Evolutionary conservation across 2,888 invertebrate species (phyloP).

Genomic region (Drosophila engyochracea): DNA sequence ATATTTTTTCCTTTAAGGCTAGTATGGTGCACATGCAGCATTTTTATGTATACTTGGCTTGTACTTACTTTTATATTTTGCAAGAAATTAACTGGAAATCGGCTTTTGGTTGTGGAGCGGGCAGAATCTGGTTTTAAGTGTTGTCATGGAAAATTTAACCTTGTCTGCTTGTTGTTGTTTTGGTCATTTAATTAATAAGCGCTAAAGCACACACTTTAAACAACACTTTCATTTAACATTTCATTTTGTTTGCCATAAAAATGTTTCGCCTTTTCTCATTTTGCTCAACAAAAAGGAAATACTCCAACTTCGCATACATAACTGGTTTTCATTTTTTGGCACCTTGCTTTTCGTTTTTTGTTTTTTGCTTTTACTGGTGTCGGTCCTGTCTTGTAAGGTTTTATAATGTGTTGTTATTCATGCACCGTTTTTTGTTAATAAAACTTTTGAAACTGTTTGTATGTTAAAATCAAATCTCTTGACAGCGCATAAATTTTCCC

Average conservation of each 20-base stretch:
- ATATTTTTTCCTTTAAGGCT: slow-evolving; percentile 16
- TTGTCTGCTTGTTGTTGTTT: slow-evolving; percentile 42
- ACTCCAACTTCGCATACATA: slow-evolving; percentile 61
- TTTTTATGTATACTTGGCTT: slow-evolving; percentile 51
- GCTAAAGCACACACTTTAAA: slow-evolving; percentile 38
- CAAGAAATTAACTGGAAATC: slow-evolving; percentile 59
- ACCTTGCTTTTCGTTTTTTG: slow-evolving; percentile 36
- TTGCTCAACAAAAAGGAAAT: slow-evolving; percentile 68
- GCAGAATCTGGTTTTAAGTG: slow-evolving; percentile 23
- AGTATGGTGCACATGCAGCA: slow-evolving; percentile 40
- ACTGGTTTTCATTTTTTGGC: slow-evolving; percentile 61
- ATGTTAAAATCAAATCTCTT: slow-evolving; percentile 21
- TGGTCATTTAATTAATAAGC: slow-evolving; percentile 56
- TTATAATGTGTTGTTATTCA: slow-evolving; percentile 15
- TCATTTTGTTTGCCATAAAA: slow-evolving; percentile 55
- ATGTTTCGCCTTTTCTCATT: slow-evolving; percentile 32
- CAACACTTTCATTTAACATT: slow-evolving; percentile 74
- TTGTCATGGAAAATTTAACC: slow-evolving; percentile 54
- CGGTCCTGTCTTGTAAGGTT: slow-evolving; percentile 6
- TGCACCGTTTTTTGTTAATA: slow-evolving; percentile 36
- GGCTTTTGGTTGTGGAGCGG: slow-evolving; percentile 37
- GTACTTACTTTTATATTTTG: slow-evolving; percentile 65
- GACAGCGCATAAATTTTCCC: slow-evolving; percentile 31
- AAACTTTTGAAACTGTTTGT: slow-evolving; percentile 31
- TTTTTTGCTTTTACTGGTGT: slow-evolving; percentile 17